Base-by-base conservation (phyloP, 1,140 invertebrate genomes). In the Caenorhabditis latens region DNA sequence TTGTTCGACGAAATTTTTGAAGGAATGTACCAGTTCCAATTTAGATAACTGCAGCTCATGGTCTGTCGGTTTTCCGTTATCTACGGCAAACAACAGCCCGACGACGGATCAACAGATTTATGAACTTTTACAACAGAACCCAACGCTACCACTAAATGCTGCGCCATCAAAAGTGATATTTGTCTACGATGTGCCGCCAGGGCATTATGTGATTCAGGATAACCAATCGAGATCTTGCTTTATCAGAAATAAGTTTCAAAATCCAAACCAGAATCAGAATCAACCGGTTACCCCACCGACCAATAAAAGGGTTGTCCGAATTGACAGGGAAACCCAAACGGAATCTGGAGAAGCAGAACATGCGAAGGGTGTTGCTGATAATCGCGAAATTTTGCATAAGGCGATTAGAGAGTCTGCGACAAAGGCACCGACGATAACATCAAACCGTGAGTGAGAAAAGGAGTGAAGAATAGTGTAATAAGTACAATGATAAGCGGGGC, bases 391-490 rank as follows among this genome's bases (percentile, higher is more conserved):
- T 79, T n/a, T 50, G 46, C 71, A 79, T 50, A 79, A 50, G 8
- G 21, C 43, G 46, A 21, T 79, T 32, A 53, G 5, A n/a, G 7
- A 0, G 71, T 79, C 71, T 48, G 46, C 4, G 21, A 24, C 46
- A 50, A 79, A 53, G 46, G 46, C 43, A 9, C 46, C 46, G 71
- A 24, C 67, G 67, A 19, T 19, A 71, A 71, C 71, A 24, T 24
- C 71, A 24, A 79, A 79, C 40, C 53, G 71, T 79, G n/a, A 79
- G 71, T 79, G n/a, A 40, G 24, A 40, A 14, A 67, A 32, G 11
- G 16, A 71, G 19, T 4, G 42, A 21, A 13, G n/a, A 24, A 24
- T 3, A 79, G 71, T 50, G 21, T 46, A 42, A 79, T 32, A 79
- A 50, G 71, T n/a, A 43, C 13, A 24, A 19, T 50, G 71, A 79